Percentiles rank a stretch among this genome's conserved stretches.
Conservation (phyloP, 2,797 vertebrate species). For the Acanthurus tractus region DNA sequence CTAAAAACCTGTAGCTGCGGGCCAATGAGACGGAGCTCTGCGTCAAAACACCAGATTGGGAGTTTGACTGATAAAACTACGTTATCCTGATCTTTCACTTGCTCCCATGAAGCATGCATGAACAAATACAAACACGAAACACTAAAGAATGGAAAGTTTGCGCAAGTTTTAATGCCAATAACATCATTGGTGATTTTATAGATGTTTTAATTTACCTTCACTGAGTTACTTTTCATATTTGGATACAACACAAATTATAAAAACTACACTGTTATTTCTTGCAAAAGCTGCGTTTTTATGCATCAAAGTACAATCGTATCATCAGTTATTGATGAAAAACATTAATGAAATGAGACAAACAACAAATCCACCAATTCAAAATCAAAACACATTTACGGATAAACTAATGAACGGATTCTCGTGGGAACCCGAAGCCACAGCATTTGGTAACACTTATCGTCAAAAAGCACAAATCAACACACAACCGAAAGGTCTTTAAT, state of each 20-base stretch:
- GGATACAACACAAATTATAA: neutral
- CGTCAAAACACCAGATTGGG: neutral
- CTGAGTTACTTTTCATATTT: neutral
- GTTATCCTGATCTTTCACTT: neutral
- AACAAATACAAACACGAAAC: neutral
- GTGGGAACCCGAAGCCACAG: too few relatives aligned
- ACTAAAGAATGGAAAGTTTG: neutral
- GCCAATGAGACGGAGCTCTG: neutral
- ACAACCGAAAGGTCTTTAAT: neutral
- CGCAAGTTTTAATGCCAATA: neutral
- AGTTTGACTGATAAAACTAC: neutral
- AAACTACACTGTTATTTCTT: neutral
- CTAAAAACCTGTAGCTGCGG: slow-evolving; percentile 63
- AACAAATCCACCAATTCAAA: neutral
- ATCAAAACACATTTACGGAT: neutral
- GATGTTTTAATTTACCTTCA: neutral
- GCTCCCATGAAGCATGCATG: neutral
- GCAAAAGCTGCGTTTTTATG: neutral
- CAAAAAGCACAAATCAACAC: neutral
- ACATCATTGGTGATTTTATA: neutral
- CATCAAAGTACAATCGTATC: too few relatives aligned
- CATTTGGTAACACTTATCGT: too few relatives aligned
- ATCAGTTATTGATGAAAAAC: neutral
- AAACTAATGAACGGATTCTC: too few relatives aligned
- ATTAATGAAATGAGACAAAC: neutral